These are phyloP conservation scores for Synanthedon tipuliformis DNA, from an alignment of 2,888 invertebrate genomes.

Conservation along the genomic window DNA sequence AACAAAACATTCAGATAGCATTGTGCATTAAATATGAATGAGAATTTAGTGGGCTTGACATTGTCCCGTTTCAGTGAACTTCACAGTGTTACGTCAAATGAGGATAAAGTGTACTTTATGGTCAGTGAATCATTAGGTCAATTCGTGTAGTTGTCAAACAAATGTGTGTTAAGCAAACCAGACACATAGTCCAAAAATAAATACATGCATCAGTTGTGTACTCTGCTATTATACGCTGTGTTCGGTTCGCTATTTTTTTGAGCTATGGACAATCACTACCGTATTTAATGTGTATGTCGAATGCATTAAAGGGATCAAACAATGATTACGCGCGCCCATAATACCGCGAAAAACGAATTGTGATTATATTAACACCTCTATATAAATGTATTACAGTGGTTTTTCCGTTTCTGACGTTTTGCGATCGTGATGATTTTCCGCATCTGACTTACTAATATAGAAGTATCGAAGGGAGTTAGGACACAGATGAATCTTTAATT, in stretches of 20 bases:
- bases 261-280: slow-evolving; percentile 30
- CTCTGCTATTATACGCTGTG: slow-evolving; percentile 15
- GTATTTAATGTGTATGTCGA: slow-evolving; percentile 22
- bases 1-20: too few relatives aligned
- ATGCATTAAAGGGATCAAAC: slow-evolving; percentile 41
- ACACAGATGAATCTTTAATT: too few relatives aligned
- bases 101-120: slow-evolving; percentile 57
- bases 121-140: slow-evolving; percentile 66
- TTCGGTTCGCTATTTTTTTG: slow-evolving; percentile 23
- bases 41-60: background rate
- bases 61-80: background rate
- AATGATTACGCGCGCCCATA: slow-evolving; percentile 31
- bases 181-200: slow-evolving; percentile 24
- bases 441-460: background rate
- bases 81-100: slow-evolving; percentile 41
- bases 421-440: background rate
- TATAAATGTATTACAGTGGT: background rate
- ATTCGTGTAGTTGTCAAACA: slow-evolving; percentile 58
- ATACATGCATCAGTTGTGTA: slow-evolving; percentile 18
- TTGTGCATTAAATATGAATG: too few relatives aligned
- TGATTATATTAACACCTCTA: slow-evolving; percentile 13
- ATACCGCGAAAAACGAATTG: slow-evolving; percentile 41
- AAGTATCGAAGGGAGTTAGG: too few relatives aligned
- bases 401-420: background rate
- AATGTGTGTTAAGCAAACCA: slow-evolving; percentile 49